Conservation (phyloP, 2,797 vertebrate species). For the Botia kubotai region DNA sequence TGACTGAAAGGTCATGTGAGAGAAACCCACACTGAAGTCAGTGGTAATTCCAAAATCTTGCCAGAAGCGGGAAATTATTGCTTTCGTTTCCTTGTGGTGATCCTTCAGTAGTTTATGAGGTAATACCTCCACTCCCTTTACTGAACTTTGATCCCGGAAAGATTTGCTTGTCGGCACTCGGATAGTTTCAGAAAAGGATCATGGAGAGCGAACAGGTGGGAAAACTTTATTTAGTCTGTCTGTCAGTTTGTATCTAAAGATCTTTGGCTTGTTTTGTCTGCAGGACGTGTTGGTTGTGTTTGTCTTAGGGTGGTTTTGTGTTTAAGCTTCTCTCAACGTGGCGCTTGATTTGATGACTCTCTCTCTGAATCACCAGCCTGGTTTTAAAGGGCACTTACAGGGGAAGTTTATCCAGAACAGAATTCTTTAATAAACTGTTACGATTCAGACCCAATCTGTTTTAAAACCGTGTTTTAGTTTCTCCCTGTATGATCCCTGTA, state of each 20-base stretch:
- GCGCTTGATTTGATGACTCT: background rate
- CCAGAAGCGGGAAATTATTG: constrained; percentile 9
- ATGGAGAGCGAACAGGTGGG: constrained; percentile 31
- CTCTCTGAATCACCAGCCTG: too few species aligned
- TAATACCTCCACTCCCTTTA: constrained; percentile 30
- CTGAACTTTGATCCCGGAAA: constrained; percentile 58
- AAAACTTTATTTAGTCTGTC: background rate
- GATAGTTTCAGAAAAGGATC: constrained; percentile 22
- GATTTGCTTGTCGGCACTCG: constrained; percentile 30
- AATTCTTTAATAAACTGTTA: too few species aligned
- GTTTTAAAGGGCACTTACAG: too few species aligned
- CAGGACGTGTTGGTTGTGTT: background rate
- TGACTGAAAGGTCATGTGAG: too few species aligned
- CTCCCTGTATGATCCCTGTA: too few species aligned
- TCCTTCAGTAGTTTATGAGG: constrained; percentile 21
- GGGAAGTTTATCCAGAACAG: too few species aligned
- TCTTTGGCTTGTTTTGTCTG: background rate
- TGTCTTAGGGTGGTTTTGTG: too few species aligned
- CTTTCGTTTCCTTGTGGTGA: constrained; percentile 36
- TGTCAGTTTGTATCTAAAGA: background rate
- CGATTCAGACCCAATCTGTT: too few species aligned
- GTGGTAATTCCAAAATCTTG: too few species aligned
- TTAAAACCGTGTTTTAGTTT: too few species aligned
- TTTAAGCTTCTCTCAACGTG: too few species aligned
- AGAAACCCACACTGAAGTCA: too few species aligned